Conservation (phyloP, 2,888 invertebrate genomes). For the Willowsia nigromaculata region DNA sequence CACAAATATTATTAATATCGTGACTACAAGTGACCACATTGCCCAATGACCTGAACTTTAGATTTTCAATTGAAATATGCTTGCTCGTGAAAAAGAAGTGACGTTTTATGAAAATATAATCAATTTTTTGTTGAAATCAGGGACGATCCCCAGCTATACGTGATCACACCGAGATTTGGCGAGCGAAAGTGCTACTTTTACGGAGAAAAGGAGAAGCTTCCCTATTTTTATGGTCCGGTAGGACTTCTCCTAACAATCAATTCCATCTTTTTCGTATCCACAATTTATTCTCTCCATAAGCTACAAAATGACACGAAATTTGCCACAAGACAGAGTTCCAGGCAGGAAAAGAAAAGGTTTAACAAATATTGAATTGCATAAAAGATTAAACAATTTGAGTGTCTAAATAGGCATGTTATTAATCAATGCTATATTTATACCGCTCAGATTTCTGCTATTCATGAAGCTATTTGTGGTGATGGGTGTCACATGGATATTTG, state of each 20-base stretch:
- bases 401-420: no score
- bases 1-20: no score
- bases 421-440: not conserved
- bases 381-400: no score
- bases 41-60: no score
- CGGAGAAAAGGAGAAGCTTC: conserved; percentile 89
- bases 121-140: conserved; percentile 81
- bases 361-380: not conserved
- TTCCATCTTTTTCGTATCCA: conserved; percentile 88
- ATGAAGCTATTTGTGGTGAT: conserved; percentile 91
- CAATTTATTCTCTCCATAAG: conserved; percentile 85
- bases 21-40: no score
- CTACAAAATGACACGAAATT: conserved; percentile 83
- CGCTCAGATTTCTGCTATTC: conserved; percentile 82
- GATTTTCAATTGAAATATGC: no score
- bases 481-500: conserved; percentile 89
- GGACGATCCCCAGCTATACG: conserved; percentile 82
- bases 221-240: conserved; percentile 92
- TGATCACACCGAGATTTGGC: conserved; percentile 88
- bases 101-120: not conserved
- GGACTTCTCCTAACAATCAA: conserved; percentile 89
- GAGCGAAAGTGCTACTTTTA: conserved; percentile 91
- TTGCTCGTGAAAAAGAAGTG: not conserved
- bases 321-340: conserved; percentile 78
- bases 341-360: conserved; percentile 78